These are phyloP conservation scores for Apamea crenata DNA, from an alignment of 2,888 invertebrate genomes.

Conservation along the genomic window DNA sequence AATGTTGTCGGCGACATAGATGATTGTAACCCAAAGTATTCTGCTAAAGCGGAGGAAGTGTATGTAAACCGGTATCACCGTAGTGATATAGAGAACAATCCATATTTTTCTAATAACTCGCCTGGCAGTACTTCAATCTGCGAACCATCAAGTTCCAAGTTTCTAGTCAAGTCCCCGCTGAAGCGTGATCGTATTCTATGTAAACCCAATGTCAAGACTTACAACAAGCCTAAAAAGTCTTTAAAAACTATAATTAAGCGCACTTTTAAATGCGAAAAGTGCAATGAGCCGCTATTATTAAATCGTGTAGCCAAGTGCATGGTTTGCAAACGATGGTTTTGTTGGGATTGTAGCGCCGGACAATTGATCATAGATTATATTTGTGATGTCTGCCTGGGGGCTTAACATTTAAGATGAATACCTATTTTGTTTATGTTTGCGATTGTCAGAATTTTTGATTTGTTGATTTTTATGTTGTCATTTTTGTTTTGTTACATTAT, in stretches of 20 bases:
- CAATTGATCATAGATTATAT: conserved; percentile 18
- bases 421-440: neutral
- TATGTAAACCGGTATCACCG: neutral
- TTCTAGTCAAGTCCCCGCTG: neutral
- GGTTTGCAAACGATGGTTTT: conserved; percentile 31
- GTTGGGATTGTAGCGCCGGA: conserved; percentile 18
- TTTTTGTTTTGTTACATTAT: conserved; percentile 12
- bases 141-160: conserved; percentile 23
- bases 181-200: conserved; percentile 8
- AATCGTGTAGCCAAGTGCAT: conserved; percentile 27
- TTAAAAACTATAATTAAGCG: conserved; percentile 21
- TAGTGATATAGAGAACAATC: conserved; percentile 18
- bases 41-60: neutral
- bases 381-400: conserved; percentile 28
- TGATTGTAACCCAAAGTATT: conserved; percentile 11
- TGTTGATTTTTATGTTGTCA: conserved; percentile 8
- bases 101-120: conserved; percentile 22
- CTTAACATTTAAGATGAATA: conserved; percentile 4
- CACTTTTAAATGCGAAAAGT: conserved; percentile 2
- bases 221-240: conserved; percentile 20
- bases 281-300: conserved; percentile 20
- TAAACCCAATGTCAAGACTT: conserved; percentile 2
- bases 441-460: conserved; percentile 12
- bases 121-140: conserved; percentile 22
- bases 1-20: neutral